A percentile compares a stretch with the other conserved stretches of the same genome.
Conservation (phyloP, 2,888 invertebrate genomes). For the Congeria kusceri region DNA sequence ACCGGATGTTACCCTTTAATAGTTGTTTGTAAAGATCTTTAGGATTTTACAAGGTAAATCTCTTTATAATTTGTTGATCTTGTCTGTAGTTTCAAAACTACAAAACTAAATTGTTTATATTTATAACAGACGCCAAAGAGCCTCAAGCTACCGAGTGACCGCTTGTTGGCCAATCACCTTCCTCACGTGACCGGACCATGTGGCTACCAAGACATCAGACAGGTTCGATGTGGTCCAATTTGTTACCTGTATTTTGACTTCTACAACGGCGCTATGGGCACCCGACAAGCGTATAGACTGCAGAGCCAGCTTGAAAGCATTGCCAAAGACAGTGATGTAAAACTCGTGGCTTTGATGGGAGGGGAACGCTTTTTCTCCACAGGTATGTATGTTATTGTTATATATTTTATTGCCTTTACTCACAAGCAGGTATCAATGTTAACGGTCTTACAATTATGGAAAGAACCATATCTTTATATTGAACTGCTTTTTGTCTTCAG, state of each 20-base stretch:
- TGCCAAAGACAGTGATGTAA: conserved; percentile 25
- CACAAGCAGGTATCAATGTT: no score
- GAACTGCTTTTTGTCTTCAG: neutral
- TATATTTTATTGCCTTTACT: no score
- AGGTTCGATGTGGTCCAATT: conserved; percentile 11
- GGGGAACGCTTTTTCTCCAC: conserved; percentile 52
- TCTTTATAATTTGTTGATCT: no score
- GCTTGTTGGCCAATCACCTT: conserved; percentile 5
- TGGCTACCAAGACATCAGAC: conserved; percentile 24
- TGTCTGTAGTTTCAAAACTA: no score
- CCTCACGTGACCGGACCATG: conserved; percentile 22
- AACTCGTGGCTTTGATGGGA: conserved; percentile 51
- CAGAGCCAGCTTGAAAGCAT: conserved; percentile 13
- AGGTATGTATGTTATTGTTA: conserved; percentile 4
- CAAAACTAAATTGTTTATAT: no score
- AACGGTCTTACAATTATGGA: no score
- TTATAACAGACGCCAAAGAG: neutral
- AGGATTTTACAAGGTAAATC: no score
- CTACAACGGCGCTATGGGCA: conserved; percentile 59
- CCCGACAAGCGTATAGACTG: conserved; percentile 32
- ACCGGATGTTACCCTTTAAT: no score
- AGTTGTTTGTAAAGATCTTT: no score
- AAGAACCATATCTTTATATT: no score
- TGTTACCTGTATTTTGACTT: conserved; percentile 52
- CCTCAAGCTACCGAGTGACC: conserved; percentile 32